phyloP scores from a whole-genome alignment of 2,797 vertebrate species.

The Muscicapa comitata region DNA sequence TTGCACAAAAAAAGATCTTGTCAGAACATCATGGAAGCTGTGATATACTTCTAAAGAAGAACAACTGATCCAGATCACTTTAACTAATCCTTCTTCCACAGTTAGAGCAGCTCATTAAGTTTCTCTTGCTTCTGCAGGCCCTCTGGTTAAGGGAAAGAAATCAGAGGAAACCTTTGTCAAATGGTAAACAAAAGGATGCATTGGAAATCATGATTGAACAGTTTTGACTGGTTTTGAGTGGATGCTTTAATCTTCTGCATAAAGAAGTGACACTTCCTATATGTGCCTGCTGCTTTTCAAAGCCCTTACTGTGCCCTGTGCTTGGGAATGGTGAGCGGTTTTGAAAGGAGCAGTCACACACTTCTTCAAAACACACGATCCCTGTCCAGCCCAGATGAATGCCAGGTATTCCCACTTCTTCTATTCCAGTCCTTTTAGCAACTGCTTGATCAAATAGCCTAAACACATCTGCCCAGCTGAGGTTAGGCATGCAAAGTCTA shows the following conservation, averaged over 20 bases:
- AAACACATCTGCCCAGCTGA: slow-evolving; percentile 15
- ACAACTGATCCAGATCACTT: slow-evolving; percentile 51
- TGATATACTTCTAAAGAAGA: slow-evolving; percentile 64
- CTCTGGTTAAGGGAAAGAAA: slow-evolving; percentile 54
- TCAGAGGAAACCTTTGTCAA: slow-evolving; percentile 21
- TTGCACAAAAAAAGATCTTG: slow-evolving; percentile 65
- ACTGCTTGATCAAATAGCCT: not conserved
- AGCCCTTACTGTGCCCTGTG: slow-evolving; percentile 50
- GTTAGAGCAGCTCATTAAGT: slow-evolving; percentile 57
- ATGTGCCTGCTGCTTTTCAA: slow-evolving; percentile 59
- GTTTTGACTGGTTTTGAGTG: slow-evolving; percentile 32
- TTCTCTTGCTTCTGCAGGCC: slow-evolving; percentile 45
- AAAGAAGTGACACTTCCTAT: slow-evolving; percentile 28
- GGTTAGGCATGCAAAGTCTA: not conserved
- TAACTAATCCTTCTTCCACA: slow-evolving; percentile 60
- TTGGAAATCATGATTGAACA: slow-evolving; percentile 25
- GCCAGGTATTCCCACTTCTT: slow-evolving; percentile 42
- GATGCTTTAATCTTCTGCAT: slow-evolving; percentile 43
- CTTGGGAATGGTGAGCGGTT: slow-evolving; percentile 42
- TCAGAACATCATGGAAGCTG: slow-evolving; percentile 63
- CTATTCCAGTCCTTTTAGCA: slow-evolving; percentile 34
- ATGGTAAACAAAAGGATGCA: slow-evolving; percentile 41
- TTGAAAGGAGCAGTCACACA: slow-evolving; percentile 33
- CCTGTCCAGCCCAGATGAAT: slow-evolving; percentile 56
- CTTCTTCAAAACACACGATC: slow-evolving; percentile 44